Evolutionary conservation across 2,888 invertebrate genomes (phyloP).

Genomic region (Dasysyrphus albostriatus): DNA sequence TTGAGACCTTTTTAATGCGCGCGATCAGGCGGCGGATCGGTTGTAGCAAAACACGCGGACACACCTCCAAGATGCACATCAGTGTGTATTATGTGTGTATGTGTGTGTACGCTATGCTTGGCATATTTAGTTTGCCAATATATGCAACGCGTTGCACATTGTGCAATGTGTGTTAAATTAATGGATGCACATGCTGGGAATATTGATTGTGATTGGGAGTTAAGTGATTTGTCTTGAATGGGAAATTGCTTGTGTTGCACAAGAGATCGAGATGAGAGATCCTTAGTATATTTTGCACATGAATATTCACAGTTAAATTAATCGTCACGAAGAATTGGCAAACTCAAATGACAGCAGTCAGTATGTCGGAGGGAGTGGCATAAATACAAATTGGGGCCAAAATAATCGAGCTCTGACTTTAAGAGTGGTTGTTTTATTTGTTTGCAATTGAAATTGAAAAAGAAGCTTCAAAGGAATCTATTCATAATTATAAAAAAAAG

Average conservation of each 20-base stretch:
- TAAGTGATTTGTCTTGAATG: constrained; percentile 73
- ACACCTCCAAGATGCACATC: constrained; percentile 59
- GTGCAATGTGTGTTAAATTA: constrained; percentile 72
- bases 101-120: constrained; percentile 11
- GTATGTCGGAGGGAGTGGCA: constrained; percentile 25
- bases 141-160: constrained; percentile 43
- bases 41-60: constrained; percentile 59
- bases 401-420: constrained; percentile 7
- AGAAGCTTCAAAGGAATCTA: background rate
- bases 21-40: constrained; percentile 47
- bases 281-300: constrained; percentile 9
- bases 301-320: constrained; percentile 55
- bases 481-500: too few species aligned
- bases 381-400: constrained; percentile 1
- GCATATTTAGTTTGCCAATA: constrained; percentile 38
- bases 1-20: constrained; percentile 74
- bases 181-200: constrained; percentile 75
- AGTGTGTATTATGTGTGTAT: constrained; percentile 13
- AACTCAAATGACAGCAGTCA: constrained; percentile 22
- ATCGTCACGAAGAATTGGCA: constrained; percentile 49
- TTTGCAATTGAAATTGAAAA: background rate
- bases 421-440: background rate
- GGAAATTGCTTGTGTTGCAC: constrained; percentile 63
- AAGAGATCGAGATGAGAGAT: constrained; percentile 65
- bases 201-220: constrained; percentile 74